phyloP scores from a whole-genome alignment of 2,888 invertebrate species.

The Thera britannica region DNA sequence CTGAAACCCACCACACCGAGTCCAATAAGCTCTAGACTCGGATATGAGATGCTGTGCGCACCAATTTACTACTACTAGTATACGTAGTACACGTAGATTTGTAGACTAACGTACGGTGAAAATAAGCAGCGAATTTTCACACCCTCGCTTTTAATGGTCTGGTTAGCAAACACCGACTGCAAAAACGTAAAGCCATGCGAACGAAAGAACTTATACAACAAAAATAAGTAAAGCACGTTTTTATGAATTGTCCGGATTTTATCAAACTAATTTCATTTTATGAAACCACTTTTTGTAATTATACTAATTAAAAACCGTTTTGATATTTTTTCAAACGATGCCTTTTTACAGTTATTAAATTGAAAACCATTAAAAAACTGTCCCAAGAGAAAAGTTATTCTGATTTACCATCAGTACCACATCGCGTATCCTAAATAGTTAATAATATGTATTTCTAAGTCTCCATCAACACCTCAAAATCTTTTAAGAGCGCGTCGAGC shows the following conservation, averaged over 20 bases:
- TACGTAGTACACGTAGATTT: slow-evolving; percentile 38
- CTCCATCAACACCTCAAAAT: no score
- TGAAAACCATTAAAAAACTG: no score
- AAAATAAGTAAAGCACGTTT: neutral
- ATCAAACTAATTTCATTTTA: neutral
- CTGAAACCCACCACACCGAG: slow-evolving; percentile 10
- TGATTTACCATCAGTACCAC: no score
- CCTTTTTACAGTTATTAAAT: no score
- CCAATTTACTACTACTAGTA: slow-evolving; percentile 3
- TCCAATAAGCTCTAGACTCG: slow-evolving; percentile 24
- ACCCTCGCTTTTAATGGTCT: slow-evolving; percentile 77
- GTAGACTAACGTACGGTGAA: slow-evolving; percentile 51
- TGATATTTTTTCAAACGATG: no score
- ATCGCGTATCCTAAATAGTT: no score
- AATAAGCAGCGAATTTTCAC: slow-evolving; percentile 80
- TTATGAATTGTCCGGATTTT: neutral
- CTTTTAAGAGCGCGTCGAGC: no score
- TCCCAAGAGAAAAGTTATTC: no score
- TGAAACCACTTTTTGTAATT: no score
- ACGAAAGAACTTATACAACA: neutral
- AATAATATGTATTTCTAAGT: no score
- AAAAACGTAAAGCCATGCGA: slow-evolving; percentile 47
- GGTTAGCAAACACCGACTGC: slow-evolving; percentile 62
- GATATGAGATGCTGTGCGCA: slow-evolving; percentile 20
- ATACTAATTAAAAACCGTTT: no score